Evolutionary conservation across 2,113 vertebrate species (phyloP), one percentile per base, ranked within the genome.

Genomic region (Triplophysa dalaica): DNA sequence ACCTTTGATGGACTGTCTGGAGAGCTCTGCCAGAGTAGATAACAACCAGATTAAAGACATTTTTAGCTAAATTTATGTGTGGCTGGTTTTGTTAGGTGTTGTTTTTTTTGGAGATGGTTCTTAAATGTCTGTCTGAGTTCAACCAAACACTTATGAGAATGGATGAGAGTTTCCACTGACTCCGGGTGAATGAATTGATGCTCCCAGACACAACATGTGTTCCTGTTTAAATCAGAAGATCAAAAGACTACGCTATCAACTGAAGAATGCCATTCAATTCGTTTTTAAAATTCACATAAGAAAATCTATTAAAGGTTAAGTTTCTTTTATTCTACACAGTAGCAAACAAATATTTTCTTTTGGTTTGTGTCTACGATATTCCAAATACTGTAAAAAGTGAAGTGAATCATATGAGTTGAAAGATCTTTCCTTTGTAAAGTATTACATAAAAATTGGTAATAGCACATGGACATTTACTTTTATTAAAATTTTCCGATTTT

Each of bases 141-240:
- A 14, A 63, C 52, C 80, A 79, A 67, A 84, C 58, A 79, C 64
- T 80, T 84, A 50, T n/a, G 79, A 70, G 76, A 64, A 75, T 70
- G 33, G 17, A 52, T 64, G 74, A 79, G 64, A 79, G 65, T 75
- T 75, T 76, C 72, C 77, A 68, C 61, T 13, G 22, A 29, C 66
- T 70, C 73, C 41, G 26, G 26, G 68, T 29, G 21, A 82, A 68
- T 26, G 24, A 63, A 16, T 61, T 43, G 70, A 73, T 60, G 29
- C 70, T 17, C 54, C 19, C 29, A 70, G 68, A 16, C 26, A 56
- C 4, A 38, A n/a, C 67, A 70, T 70, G 33, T 60, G 70, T 38
- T 61, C 29, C n/a, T 2, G 8, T 73, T 58, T 60, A 3, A 38
- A 52, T 58, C 11, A 2, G 19, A 60, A 73, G 2, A 56, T 50